Percentiles rank a stretch among this genome's conserved stretches.
Conservation (phyloP, 2,888 invertebrate species). For the Drosophila cognata region DNA sequence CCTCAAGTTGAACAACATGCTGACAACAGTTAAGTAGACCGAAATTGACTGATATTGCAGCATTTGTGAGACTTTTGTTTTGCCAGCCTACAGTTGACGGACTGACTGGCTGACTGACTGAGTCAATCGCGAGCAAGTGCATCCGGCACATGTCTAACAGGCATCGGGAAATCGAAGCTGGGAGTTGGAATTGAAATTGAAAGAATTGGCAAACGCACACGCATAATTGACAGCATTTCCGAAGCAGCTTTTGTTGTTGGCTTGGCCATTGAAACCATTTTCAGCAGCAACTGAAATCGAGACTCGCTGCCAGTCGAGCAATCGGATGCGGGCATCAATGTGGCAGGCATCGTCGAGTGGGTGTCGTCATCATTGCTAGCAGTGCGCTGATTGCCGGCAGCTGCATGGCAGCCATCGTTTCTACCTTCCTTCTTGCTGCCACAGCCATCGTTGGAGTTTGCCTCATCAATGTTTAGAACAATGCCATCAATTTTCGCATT, state of each 20-base stretch:
- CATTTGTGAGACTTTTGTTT: slow-evolving; percentile 4
- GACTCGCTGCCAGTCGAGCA: slow-evolving; percentile 35
- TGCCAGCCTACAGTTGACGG: slow-evolving; percentile 22
- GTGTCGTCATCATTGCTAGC: slow-evolving; percentile 45
- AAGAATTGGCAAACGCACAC: slow-evolving; percentile 49
- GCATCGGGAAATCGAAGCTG: background rate
- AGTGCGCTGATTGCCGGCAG: slow-evolving; percentile 42
- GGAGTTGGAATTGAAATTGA: background rate
- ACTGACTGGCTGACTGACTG: slow-evolving; percentile 4
- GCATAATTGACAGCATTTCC: slow-evolving; percentile 76
- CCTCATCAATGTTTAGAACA: slow-evolving; percentile 67
- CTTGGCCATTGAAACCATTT: slow-evolving; percentile 63
- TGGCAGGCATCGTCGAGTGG: slow-evolving; percentile 27
- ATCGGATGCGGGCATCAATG: slow-evolving; percentile 23
- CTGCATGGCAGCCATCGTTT: slow-evolving; percentile 19
- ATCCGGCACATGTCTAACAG: slow-evolving; percentile 45
- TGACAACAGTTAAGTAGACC: slow-evolving; percentile 15
- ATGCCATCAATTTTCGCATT: slow-evolving; percentile 65
- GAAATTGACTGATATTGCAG: slow-evolving; percentile 15
- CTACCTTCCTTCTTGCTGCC: slow-evolving; percentile 16
- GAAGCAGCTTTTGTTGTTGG: slow-evolving; percentile 58
- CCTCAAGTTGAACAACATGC: background rate
- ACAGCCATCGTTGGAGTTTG: slow-evolving; percentile 7
- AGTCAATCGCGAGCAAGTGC: slow-evolving; percentile 36
- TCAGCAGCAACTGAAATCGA: slow-evolving; percentile 58